Percentiles rank a stretch among this genome's conserved stretches.
Conservation (phyloP, 1,140 invertebrate species). For the Ylistrum balloti region DNA sequence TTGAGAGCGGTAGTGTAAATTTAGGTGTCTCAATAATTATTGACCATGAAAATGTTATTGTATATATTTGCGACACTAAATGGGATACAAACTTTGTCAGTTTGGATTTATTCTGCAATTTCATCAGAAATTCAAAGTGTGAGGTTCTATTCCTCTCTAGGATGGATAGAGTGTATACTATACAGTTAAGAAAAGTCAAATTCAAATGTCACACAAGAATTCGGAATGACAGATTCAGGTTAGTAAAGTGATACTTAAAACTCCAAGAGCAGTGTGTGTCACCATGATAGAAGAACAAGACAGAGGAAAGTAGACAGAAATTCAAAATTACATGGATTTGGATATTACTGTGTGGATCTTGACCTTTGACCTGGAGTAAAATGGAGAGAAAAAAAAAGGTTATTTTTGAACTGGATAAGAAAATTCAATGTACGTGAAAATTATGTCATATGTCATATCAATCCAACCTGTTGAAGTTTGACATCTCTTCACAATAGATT, state of each 20-base stretch:
- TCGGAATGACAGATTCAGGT: not conserved
- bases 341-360: conserved; percentile 38
- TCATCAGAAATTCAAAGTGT: too few relatives aligned
- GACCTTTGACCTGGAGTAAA: conserved; percentile 31
- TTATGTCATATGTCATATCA: not conserved
- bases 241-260: not conserved
- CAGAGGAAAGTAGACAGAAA: not conserved
- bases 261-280: not conserved
- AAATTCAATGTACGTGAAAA: not conserved
- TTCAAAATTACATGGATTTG: not conserved
- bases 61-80: too few relatives aligned
- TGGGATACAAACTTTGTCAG: too few relatives aligned
- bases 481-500: too few relatives aligned
- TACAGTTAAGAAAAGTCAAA: too few relatives aligned
- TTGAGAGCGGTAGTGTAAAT: too few relatives aligned
- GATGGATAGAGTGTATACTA: too few relatives aligned
- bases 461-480: not conserved
- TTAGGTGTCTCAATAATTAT: too few relatives aligned
- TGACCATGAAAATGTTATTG: too few relatives aligned
- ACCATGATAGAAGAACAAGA: not conserved
- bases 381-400: not conserved
- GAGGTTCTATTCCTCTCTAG: too few relatives aligned
- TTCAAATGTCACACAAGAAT: not conserved
- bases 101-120: too few relatives aligned
- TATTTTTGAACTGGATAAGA: not conserved